Evolutionary conservation across 37 sponge, comb jelly and placozoan species (phyloP).

Genomic region (Spongilla lacustris): DNA sequence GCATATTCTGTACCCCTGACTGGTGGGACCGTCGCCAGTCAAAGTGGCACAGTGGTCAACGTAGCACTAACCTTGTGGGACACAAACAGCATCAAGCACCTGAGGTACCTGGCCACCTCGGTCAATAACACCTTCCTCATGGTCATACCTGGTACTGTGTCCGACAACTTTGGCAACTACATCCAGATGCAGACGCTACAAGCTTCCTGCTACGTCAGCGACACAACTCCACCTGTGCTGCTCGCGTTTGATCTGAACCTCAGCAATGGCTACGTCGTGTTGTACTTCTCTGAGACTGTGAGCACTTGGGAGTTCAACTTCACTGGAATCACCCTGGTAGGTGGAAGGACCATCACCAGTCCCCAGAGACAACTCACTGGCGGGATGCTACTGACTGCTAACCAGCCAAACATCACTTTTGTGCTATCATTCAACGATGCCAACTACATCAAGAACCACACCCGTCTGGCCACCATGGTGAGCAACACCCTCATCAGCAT

Average conservation of each 20-base stretch:
- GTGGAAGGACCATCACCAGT: slow-evolving; percentile 21
- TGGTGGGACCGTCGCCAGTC: slow-evolving; percentile 79
- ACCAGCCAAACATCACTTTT: slow-evolving; percentile 53
- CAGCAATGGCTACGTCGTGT: slow-evolving; percentile 58
- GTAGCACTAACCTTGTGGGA: slow-evolving; percentile 69
- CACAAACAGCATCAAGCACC: slow-evolving; percentile 71
- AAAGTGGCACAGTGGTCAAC: slow-evolving; percentile 55
- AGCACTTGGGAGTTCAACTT: slow-evolving; percentile 62
- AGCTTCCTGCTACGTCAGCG: slow-evolving; percentile 65
- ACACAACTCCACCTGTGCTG: slow-evolving; percentile 76
- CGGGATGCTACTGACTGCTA: slow-evolving; percentile 37
- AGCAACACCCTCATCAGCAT: slow-evolving; percentile 66
- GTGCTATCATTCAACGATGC: slow-evolving; percentile 72
- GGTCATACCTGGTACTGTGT: slow-evolving; percentile 55
- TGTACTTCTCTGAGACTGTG: slow-evolving; percentile 88
- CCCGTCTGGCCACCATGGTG: slow-evolving; percentile 44
- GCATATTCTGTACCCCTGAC: slow-evolving; percentile 39
- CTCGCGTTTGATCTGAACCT: slow-evolving; percentile 74
- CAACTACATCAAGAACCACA: slow-evolving; percentile 80
- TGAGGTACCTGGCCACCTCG: slow-evolving; percentile 71
- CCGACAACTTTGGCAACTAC: slow-evolving; percentile 78
- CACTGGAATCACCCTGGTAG: slow-evolving; percentile 65
- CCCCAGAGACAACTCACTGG: slow-evolving; percentile 58
- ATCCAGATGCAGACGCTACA: slow-evolving; percentile 29
- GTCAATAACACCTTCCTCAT: slow-evolving; percentile 57